phyloP scores from a whole-genome alignment of 1,140 invertebrate genomes.

The Saccostrea echinata region DNA sequence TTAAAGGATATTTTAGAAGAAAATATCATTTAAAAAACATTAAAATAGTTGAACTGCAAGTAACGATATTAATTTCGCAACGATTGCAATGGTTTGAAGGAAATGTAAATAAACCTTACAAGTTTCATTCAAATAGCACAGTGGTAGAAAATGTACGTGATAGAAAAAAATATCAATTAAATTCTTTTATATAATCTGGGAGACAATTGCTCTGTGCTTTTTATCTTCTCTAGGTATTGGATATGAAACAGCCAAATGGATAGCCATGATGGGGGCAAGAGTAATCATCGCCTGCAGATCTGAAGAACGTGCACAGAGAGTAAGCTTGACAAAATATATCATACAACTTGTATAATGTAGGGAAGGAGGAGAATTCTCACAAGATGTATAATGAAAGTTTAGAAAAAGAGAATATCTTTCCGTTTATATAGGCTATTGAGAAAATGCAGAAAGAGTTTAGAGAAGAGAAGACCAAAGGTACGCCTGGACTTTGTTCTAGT shows the following conservation, averaged over 20 bases:
- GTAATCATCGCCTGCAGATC: conserved; percentile 65
- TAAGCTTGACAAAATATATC: not conserved
- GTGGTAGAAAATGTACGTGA: too few relatives aligned
- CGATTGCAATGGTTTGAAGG: too few relatives aligned
- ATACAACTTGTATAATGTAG: not conserved
- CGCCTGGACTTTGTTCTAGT: conserved; percentile 24
- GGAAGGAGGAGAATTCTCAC: too few relatives aligned
- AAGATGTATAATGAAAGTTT: not conserved
- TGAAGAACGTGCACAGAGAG: conserved; percentile 54
- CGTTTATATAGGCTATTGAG: conserved; percentile 50
- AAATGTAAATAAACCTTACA: too few relatives aligned
- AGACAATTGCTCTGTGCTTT: not conserved
- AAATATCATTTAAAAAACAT: too few relatives aligned
- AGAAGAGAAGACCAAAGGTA: conserved; percentile 46
- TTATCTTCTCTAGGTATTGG: conserved; percentile 58
- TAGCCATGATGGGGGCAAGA: conserved; percentile 63
- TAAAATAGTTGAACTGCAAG: too few relatives aligned
- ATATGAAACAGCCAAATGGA: conserved; percentile 64
- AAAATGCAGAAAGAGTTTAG: conserved; percentile 57
- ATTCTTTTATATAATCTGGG: too few relatives aligned
- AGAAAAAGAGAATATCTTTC: not conserved
- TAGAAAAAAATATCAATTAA: too few relatives aligned
- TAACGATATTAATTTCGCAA: too few relatives aligned
- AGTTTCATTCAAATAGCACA: too few relatives aligned
- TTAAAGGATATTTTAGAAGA: too few relatives aligned